phyloP scores from a whole-genome alignment of 1,140 invertebrate species.

The Drosophila kanapiae region DNA sequence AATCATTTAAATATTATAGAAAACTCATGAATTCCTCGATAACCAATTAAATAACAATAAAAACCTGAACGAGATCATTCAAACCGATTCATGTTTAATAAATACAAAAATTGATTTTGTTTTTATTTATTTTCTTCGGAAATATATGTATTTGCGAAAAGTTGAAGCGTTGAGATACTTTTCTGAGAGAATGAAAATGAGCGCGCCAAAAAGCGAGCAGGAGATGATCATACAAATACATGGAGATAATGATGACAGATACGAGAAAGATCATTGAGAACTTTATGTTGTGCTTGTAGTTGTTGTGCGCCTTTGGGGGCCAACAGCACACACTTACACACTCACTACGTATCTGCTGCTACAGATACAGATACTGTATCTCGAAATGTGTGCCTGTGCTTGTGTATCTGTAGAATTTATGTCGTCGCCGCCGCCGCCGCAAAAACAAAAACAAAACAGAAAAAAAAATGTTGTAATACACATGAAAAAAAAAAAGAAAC shows the following conservation, averaged over 20 bases:
- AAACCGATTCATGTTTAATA: conserved; percentile 5
- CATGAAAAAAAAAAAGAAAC: conserved; percentile 21
- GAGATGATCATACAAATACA: conserved; percentile 29
- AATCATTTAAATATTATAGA: neutral
- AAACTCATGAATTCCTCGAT: neutral
- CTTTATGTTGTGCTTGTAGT: conserved; percentile 18
- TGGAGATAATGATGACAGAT: conserved; percentile 45
- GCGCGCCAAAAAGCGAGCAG: conserved; percentile 43
- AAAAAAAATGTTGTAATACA: conserved; percentile 70
- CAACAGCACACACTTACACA: conserved; percentile 60
- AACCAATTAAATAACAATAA: conserved; percentile 24
- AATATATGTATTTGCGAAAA: conserved; percentile 25
- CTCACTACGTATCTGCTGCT: neutral
- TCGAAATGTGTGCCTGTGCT: conserved; percentile 35
- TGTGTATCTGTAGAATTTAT: conserved; percentile 74
- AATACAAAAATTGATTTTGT: conserved; percentile 2
- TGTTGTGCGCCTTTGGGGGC: conserved; percentile 65
- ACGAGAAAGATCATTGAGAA: conserved; percentile 44
- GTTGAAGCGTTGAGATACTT: conserved; percentile 18
- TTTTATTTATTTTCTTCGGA: neutral
- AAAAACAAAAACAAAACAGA: conserved; percentile 19
- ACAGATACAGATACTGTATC: conserved; percentile 14
- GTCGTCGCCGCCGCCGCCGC: conserved; percentile 44
- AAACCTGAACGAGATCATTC: neutral
- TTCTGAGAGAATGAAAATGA: conserved; percentile 38